Base-by-base conservation (phyloP, 2,797 vertebrate species). In the Phylloscopus collybita region DNA sequence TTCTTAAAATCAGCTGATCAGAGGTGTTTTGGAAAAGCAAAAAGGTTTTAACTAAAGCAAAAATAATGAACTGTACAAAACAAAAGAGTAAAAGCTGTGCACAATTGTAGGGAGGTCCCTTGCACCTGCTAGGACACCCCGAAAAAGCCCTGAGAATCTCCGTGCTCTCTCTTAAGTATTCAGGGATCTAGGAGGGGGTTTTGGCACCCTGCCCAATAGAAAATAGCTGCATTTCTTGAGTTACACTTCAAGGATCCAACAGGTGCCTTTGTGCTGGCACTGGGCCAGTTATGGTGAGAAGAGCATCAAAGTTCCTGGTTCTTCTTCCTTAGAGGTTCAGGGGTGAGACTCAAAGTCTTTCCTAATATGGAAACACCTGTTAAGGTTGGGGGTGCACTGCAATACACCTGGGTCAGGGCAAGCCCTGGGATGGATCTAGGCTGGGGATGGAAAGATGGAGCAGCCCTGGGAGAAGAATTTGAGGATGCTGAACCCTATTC, bases 371-470 rank as follows among this genome's bases (percentile, higher is more conserved):
- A 56, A 56, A n/a, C 20, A 15, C 13, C 20, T n/a, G 32, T 56
- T n/a, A 22, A 56, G 15, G 54, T n/a, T n/a, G 32, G 20, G 13
- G 4, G 5, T 56, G 54, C 54, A n/a, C 20, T 22, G 54, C 32
- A 56, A 22, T 32, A n/a, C 54, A 59, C n/a, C 25, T 27, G 20
- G 26, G 30, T 11, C 12, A 44, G 51, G 38, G 12, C 38, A 59
- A 16, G 4, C 25, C 11, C 29, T 0, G 0, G 26, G 13, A 45
- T n/a, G 0, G 1, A 6, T 32, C 45, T 45, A 60, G 66, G 30
- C n/a, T 32, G 38, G 59, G 29, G 0, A 65, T 34, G 38, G 22
- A 10, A 10, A 14, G 17, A 47, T 27, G 18, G 72, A 81, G 30
- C 17, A 65, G 9, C n/a, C 13, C 38, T 42, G n/a, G n/a, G 29